phyloP scores from a whole-genome alignment of 2,113 vertebrate species.

The Channa argus region DNA sequence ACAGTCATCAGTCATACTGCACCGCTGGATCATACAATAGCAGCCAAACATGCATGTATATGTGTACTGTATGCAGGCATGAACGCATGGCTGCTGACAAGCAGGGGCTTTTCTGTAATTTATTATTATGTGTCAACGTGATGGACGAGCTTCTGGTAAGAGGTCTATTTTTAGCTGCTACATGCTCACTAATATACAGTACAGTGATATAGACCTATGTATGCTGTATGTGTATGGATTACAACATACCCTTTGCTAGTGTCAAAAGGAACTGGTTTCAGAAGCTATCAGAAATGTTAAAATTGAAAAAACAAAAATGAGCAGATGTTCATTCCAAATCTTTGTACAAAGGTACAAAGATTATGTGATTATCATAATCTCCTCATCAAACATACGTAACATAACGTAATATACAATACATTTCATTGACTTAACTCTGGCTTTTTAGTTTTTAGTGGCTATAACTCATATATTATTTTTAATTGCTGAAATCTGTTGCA shows the following conservation, averaged over 20 bases:
- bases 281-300: too few relatives aligned
- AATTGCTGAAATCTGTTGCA: neutral
- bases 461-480: neutral
- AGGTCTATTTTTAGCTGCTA: conserved; percentile 61
- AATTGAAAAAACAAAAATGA: too few relatives aligned
- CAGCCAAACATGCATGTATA: conserved; percentile 42
- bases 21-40: conserved; percentile 34
- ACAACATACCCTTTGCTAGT: neutral
- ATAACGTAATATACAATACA: too few relatives aligned
- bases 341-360: too few relatives aligned
- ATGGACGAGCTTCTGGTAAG: conserved; percentile 36
- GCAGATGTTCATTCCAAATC: too few relatives aligned
- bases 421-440: too few relatives aligned
- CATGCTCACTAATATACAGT: conserved; percentile 6
- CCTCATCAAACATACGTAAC: too few relatives aligned
- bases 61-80: conserved; percentile 31
- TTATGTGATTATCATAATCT: too few relatives aligned
- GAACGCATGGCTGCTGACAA: conserved; percentile 30
- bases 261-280: neutral
- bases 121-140: conserved; percentile 59
- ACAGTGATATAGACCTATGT: neutral
- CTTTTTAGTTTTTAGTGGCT: too few relatives aligned
- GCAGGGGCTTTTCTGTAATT: conserved; percentile 40
- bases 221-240: neutral
- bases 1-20: conserved; percentile 71